phyloP scores from a whole-genome alignment of 1,140 invertebrate genomes.

The Heliothis subflexa region DNA sequence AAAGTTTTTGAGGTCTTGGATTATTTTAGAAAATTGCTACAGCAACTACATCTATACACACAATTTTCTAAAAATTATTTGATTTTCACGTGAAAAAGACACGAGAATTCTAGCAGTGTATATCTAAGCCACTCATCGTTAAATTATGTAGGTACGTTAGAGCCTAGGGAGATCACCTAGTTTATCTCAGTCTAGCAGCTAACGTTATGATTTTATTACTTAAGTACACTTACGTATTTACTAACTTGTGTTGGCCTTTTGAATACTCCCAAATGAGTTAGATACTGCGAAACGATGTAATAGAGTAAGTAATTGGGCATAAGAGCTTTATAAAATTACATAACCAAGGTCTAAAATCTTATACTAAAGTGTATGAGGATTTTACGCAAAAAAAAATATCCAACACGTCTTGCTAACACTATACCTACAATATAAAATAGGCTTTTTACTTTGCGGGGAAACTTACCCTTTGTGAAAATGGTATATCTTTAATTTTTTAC shows the following conservation, averaged over 20 bases:
- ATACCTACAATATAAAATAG: too few species aligned
- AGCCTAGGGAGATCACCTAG: neutral
- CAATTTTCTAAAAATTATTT: neutral
- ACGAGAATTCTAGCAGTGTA: neutral
- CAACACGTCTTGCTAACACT: too few species aligned
- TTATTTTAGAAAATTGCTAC: too few species aligned
- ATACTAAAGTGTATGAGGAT: too few species aligned
- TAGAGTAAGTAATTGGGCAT: neutral
- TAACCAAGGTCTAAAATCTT: too few species aligned
- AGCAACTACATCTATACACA: too few species aligned
- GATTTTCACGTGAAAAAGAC: neutral
- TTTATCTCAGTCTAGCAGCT: constrained; percentile 5
- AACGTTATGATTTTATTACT: constrained; percentile 13
- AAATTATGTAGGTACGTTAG: neutral
- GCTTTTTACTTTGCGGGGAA: too few species aligned
- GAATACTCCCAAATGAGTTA: neutral
- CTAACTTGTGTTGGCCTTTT: neutral
- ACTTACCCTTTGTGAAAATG: too few species aligned
- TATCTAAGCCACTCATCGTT: neutral
- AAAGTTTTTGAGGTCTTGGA: too few species aligned
- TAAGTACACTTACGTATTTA: neutral
- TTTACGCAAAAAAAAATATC: too few species aligned
- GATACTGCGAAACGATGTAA: neutral
- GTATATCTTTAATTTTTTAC: too few species aligned
- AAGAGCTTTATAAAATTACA: neutral